A percentile compares a stretch with the other conserved stretches of the same genome.
Conservation (phyloP, 2,113 vertebrate genomes). For the Regulus satrapa region DNA sequence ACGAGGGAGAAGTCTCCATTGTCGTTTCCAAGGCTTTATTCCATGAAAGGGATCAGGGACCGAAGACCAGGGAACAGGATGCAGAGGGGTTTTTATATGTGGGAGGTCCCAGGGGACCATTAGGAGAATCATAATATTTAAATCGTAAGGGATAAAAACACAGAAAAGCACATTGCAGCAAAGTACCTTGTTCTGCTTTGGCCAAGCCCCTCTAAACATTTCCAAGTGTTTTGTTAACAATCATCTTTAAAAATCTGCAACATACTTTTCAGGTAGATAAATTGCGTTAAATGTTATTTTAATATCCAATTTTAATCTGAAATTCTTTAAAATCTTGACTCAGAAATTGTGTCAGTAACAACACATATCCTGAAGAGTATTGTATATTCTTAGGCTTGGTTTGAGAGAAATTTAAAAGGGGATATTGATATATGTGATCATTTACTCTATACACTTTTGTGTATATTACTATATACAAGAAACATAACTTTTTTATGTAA, state of each 20-base stretch:
- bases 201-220: not conserved
- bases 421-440: not conserved
- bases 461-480: too few species aligned
- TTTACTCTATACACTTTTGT: too few species aligned
- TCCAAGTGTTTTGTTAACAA: not conserved
- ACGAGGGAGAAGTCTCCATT: too few species aligned
- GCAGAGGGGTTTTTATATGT: too few species aligned
- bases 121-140: too few species aligned
- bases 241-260: not conserved
- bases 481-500: not conserved
- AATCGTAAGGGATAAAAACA: too few species aligned
- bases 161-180: too few species aligned
- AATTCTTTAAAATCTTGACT: not conserved
- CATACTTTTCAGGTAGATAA: not conserved
- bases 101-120: too few species aligned
- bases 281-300: not conserved
- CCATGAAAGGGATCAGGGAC: too few species aligned
- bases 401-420: not conserved
- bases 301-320: not conserved
- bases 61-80: too few species aligned
- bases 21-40: too few species aligned
- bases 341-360: not conserved
- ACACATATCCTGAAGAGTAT: not conserved
- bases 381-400: not conserved
- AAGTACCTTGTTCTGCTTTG: not conserved